Evolutionary conservation across 53 echinoderm and acorn worm species (phyloP).

Genomic region (Astropecten irregularis): DNA sequence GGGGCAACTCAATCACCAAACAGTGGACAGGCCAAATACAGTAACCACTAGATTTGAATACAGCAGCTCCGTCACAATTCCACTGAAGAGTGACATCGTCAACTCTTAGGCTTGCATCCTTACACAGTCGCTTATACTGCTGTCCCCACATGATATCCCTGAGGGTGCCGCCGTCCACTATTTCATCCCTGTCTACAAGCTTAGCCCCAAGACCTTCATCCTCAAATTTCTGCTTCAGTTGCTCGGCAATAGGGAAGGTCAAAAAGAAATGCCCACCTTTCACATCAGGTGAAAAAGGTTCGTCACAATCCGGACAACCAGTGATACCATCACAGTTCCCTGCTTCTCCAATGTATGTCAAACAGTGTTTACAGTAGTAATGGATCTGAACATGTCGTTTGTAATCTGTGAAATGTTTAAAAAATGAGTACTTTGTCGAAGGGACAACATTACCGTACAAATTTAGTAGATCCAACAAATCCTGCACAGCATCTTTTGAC

Average conservation of each 20-base stretch:
- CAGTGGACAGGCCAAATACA: conserved; percentile 20
- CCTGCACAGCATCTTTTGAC: not conserved
- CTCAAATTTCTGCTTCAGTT: conserved; percentile 12
- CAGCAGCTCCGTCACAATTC: conserved; percentile 17
- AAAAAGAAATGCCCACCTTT: conserved; percentile 6
- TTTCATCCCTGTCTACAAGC: not conserved
- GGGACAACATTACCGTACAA: not conserved
- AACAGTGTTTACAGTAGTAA: not conserved
- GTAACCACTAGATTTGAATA: conserved; percentile 23
- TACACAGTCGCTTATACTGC: conserved; percentile 2
- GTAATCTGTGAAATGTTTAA: conserved; percentile 16
- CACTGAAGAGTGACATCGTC: conserved; percentile 2
- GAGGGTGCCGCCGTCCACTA: not conserved
- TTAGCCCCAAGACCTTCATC: not conserved
- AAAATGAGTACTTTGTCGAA: conserved; percentile 1
- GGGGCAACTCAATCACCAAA: conserved; percentile 4
- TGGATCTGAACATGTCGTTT: not conserved
- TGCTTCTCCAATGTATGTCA: not conserved
- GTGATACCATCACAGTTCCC: not conserved
- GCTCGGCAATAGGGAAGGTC: not conserved
- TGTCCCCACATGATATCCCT: not conserved
- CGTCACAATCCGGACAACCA: not conserved
- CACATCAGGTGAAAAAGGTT: not conserved
- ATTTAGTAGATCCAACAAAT: too few species aligned
- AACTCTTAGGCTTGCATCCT: not conserved